Base-by-base conservation (phyloP, 2,113 vertebrate genomes). In the Malurus melanocephalus region DNA sequence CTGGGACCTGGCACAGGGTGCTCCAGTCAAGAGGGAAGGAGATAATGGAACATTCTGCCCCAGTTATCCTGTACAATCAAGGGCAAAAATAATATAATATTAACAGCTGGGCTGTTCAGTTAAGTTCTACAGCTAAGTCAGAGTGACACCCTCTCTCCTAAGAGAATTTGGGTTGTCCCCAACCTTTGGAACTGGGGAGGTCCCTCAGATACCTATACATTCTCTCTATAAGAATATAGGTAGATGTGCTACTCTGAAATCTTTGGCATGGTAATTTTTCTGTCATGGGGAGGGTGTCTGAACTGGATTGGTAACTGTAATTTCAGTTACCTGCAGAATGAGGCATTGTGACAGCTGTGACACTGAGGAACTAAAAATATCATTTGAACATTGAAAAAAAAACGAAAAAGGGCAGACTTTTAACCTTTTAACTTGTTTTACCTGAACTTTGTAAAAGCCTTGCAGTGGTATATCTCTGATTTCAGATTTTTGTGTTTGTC, bases 401-500 rank as follows among this genome's bases (percentile, higher is more conserved):
- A 22, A 12, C 2, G 11, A 16, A 18, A 66, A 35, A 35, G 24
- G 2, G 19, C 13, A 52, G 9, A 30, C 4, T 13, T 78, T 83
- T 66, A 60, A 45, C 30, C 4, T 13, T 78, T 83, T 66, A 60
- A 45, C 30, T 87, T 48, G 30, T 14, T 81, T 7, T 72, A 16
- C 24, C 21, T 75, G 77, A 78, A 40, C 30, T 78, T 33, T 43
- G 11, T 43, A 60, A n/a, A 81, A 62, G 20, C 33, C 13, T 87
- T 55, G 30, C 59, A 57, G 33, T 43, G 30, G 13, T 38, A 73
- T 35, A 11, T 57, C 1, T 1, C 35, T 81, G 69, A 75, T 79
- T 88, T 93, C 80, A 73, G 73, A 42, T 48, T 87, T 75, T 84
- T 79, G 46, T 75, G 35, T 93, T 88, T 92, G 80, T 82, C 3